Conservation (phyloP, 23 tunicate genomes). For the Styela clava region DNA sequence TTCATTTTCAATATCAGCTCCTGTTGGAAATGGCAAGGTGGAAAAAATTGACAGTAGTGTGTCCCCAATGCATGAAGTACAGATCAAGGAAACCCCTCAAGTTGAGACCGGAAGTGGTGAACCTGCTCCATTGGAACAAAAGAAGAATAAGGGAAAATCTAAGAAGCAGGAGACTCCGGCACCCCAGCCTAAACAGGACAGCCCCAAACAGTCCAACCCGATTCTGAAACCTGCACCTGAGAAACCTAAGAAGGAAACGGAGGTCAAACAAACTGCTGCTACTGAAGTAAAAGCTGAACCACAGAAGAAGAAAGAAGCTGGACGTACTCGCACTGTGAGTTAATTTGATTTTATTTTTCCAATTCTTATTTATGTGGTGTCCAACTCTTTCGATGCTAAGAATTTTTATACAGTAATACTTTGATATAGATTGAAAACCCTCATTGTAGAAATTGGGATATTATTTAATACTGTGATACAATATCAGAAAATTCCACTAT, state of each 20-base stretch:
- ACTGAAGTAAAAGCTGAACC: constrained; percentile 18
- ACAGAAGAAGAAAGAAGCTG: not conserved
- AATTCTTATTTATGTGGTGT: too few relatives aligned
- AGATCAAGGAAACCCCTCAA: constrained; percentile 26
- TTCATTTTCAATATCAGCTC: not conserved
- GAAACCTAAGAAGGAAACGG: not conserved
- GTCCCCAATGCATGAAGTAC: constrained; percentile 44
- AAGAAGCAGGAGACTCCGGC: constrained; percentile 17
- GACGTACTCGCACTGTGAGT: constrained; percentile 28
- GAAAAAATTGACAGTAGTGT: constrained; percentile 11
- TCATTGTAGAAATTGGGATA: too few relatives aligned
- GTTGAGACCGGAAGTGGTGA: not conserved
- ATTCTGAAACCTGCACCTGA: constrained; percentile 3
- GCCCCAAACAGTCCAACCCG: constrained; percentile 27
- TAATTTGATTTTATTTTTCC: not conserved
- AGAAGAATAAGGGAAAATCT: constrained; percentile 1
- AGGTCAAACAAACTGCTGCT: not conserved
- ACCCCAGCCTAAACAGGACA: not conserved
- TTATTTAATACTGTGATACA: too few relatives aligned
- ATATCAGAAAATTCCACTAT: too few relatives aligned
- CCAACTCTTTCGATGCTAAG: too few relatives aligned
- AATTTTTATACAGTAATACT: too few relatives aligned
- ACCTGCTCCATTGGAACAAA: constrained; percentile 5
- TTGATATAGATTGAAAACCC: too few relatives aligned
- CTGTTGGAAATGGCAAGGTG: constrained; percentile 40